Conservation (phyloP, 2,888 invertebrate species). For the Metacarcinus magister region DNA sequence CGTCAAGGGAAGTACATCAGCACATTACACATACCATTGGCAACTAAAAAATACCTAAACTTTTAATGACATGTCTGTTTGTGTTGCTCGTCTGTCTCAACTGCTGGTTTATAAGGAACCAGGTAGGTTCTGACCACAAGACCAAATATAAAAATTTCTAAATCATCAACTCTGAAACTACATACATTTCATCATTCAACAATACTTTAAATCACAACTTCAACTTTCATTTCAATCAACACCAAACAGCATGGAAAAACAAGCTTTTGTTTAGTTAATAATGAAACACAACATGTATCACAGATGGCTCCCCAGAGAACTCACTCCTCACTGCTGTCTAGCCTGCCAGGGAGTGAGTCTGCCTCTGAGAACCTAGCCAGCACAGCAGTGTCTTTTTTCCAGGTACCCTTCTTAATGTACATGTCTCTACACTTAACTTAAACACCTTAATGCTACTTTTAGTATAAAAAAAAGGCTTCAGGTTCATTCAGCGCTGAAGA, state of each 20-base stretch:
- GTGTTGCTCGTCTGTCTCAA: conserved; percentile 46
- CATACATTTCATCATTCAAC: background rate
- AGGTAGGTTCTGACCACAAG: conserved; percentile 15
- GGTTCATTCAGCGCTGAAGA: conserved; percentile 12
- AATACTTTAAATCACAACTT: conserved; percentile 23
- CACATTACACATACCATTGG: background rate
- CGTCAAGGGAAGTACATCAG: background rate
- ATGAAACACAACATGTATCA: conserved; percentile 64
- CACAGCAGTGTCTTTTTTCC: conserved; percentile 52
- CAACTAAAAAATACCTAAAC: background rate
- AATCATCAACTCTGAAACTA: conserved; percentile 22
- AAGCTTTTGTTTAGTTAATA: conserved; percentile 55
- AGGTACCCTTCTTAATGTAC: conserved; percentile 47
- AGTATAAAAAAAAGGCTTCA: conserved; percentile 6
- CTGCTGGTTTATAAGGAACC: background rate
- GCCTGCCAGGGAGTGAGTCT: background rate
- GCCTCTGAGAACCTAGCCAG: background rate
- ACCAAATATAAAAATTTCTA: background rate
- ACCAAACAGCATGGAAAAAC: conserved; percentile 47
- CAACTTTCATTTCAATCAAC: conserved; percentile 21
- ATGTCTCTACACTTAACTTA: conserved; percentile 31
- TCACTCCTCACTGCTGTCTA: background rate
- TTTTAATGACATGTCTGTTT: conserved; percentile 12
- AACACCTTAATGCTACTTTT: conserved; percentile 18
- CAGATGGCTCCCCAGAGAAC: conserved; percentile 49